Evolutionary conservation across 2,888 invertebrate species (phyloP), one percentile per base, ranked within the genome.

Genomic region (Amaurobius ferox): DNA sequence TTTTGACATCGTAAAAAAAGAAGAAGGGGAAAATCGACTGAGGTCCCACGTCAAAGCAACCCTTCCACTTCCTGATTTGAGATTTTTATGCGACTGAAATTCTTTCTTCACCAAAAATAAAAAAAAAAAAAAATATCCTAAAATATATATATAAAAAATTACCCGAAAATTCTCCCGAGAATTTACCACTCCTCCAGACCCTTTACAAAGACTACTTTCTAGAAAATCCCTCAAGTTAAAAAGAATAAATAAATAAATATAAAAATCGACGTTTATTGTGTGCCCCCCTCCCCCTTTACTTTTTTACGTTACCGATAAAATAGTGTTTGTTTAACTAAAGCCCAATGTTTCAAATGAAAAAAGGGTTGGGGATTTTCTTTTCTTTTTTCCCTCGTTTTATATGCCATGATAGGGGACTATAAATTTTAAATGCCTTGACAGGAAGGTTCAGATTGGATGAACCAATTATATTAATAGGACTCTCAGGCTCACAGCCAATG

Each of bases 41-140:
- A 66, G 72, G 71, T 67, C 83, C 76, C 64, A 66, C 67, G 80
- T 80, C 80, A 80, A 80, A 73, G 72, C 73, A 85, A 77, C 77
- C 83, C 83, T 85, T 85, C 74, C 68, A 74, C 76, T 71, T 83
- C 76, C 77, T 85, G 83, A 85, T 77, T 85, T 44, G 77, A 85
- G 77, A 85, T 85, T 85, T 85, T 85, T 72, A 85, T 77, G 77
- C 83, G 72, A 67, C 77, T 85, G 70, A 64, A 72, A 72, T 66
- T 77, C 70, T 83, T 81, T 70, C 71, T 66, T 73, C n/a, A 11
- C 67, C n/a, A 68, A 68, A 32, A 68, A 77, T 32, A 68, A 77
- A 77, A 77, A 55, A 68, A 68, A 77, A 44, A 32, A 77, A 32
- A 74, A 67, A 67, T 67, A 77, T 39, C 39, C 28, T 39, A 26